These are phyloP conservation scores for Oncopodura yosiiana DNA, from an alignment of 1,140 invertebrate genomes.

Conservation along the genomic window DNA sequence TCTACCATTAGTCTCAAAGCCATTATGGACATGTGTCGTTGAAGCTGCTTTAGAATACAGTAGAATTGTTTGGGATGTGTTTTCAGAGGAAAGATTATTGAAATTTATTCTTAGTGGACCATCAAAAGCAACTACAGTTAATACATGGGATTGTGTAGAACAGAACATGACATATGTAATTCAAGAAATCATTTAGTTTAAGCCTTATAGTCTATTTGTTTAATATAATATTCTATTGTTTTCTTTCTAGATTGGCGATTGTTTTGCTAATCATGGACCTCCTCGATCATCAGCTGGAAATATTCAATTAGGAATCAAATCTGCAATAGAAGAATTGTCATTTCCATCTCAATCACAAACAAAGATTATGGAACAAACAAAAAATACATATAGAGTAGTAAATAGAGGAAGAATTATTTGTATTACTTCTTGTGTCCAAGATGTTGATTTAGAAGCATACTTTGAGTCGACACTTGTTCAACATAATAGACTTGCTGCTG, in stretches of 20 bases:
- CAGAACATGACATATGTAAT: constrained; percentile 74
- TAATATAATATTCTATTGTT: constrained; percentile 4
- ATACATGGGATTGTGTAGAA: constrained; percentile 65
- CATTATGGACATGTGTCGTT: constrained; percentile 86
- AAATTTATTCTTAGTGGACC: constrained; percentile 74
- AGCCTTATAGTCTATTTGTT: no score
- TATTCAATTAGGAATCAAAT: constrained; percentile 52
- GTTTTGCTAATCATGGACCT: constrained; percentile 59
- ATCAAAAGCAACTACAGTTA: constrained; percentile 59
- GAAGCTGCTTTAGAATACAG: constrained; percentile 92
- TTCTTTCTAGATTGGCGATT: constrained; percentile 38
- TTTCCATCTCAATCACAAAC: constrained; percentile 43
- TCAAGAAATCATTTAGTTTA: constrained; percentile 11
- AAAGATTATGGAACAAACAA: not conserved
- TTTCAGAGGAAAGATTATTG: constrained; percentile 75
- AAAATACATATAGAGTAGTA: constrained; percentile 36
- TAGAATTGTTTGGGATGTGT: constrained; percentile 91
- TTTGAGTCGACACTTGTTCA: constrained; percentile 63
- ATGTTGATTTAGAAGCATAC: constrained; percentile 72
- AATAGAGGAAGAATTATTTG: constrained; percentile 77
- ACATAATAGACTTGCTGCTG: constrained; percentile 63
- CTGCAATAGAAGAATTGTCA: constrained; percentile 74
- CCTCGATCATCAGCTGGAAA: constrained; percentile 43
- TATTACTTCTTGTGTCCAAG: constrained; percentile 73
- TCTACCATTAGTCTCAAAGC: constrained; percentile 75